Conservation (phyloP, 2,797 vertebrate genomes). For the Rhadinocentrus ornatus region DNA sequence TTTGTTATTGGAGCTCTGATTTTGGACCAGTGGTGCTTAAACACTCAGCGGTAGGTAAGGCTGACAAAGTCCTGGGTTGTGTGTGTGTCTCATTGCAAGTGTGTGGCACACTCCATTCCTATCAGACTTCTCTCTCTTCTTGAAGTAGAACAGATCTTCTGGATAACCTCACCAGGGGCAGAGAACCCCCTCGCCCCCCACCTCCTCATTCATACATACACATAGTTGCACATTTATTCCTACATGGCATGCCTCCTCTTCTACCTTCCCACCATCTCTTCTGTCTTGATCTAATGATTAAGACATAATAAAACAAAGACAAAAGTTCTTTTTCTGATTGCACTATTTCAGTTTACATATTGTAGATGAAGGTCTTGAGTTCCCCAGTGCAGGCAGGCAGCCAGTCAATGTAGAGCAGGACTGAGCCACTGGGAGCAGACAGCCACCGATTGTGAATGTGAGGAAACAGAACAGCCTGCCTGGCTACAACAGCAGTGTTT, state of each 20-base stretch:
- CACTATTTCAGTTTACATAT: constrained; percentile 40
- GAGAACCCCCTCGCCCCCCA: constrained; percentile 36
- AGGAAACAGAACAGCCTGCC: constrained; percentile 46
- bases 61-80: constrained; percentile 68
- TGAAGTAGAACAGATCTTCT: constrained; percentile 81
- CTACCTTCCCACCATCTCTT: constrained; percentile 32
- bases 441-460: constrained; percentile 45
- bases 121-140: constrained; percentile 68
- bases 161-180: constrained; percentile 81
- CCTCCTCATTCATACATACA: constrained; percentile 17
- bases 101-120: constrained; percentile 70
- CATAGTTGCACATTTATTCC: constrained; percentile 55
- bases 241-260: constrained; percentile 32
- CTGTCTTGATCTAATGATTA: constrained; percentile 53
- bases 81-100: constrained; percentile 60
- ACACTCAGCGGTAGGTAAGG: constrained; percentile 77
- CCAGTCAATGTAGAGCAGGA: constrained; percentile 8
- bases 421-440: constrained; percentile 34
- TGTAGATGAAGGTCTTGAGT: constrained; percentile 40
- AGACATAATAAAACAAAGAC: constrained; percentile 64
- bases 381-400: constrained; percentile 35
- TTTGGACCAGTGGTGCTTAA: constrained; percentile 65
- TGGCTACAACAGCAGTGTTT: constrained; percentile 22
- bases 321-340: constrained; percentile 44
- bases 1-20: constrained; percentile 79